These are phyloP conservation scores for Sarcophaga rosellei DNA, from an alignment of 2,888 invertebrate species.

Conservation along the genomic window DNA sequence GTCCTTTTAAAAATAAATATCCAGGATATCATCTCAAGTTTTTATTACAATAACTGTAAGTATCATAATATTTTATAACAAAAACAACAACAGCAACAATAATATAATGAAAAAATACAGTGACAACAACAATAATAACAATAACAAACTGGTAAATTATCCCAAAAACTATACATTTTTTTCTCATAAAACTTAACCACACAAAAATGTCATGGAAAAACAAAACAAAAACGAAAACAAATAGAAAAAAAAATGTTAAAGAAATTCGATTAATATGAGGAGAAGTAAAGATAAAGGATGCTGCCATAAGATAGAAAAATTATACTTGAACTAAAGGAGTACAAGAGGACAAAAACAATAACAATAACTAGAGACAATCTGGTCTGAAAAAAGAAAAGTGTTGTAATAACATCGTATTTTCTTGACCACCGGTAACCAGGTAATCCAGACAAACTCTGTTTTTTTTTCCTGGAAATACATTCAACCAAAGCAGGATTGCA, in stretches of 20 bases:
- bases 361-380: slow-evolving; percentile 46
- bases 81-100: neutral
- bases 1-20: slow-evolving; percentile 20
- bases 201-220: slow-evolving; percentile 60
- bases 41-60: slow-evolving; percentile 1
- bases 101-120: neutral
- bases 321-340: neutral
- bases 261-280: slow-evolving; percentile 69
- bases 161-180: slow-evolving; percentile 52
- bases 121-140: slow-evolving; percentile 6
- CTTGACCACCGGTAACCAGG: slow-evolving; percentile 66
- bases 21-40: slow-evolving; percentile 29
- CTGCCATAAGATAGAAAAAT: slow-evolving; percentile 8
- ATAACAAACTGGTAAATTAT: slow-evolving; percentile 55
- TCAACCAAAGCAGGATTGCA: neutral
- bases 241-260: neutral
- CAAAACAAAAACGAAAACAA: slow-evolving; percentile 68
- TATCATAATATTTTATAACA: slow-evolving; percentile 8
- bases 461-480: neutral
- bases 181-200: slow-evolving; percentile 65
- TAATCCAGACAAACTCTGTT: slow-evolving; percentile 48
- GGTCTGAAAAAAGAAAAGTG: slow-evolving; percentile 48
- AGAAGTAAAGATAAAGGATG: slow-evolving; percentile 63
- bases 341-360: neutral
- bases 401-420: slow-evolving; percentile 67